These are phyloP conservation scores for Prionchulus punctatus DNA, from an alignment of 2,888 invertebrate genomes.

Conservation along the genomic window DNA sequence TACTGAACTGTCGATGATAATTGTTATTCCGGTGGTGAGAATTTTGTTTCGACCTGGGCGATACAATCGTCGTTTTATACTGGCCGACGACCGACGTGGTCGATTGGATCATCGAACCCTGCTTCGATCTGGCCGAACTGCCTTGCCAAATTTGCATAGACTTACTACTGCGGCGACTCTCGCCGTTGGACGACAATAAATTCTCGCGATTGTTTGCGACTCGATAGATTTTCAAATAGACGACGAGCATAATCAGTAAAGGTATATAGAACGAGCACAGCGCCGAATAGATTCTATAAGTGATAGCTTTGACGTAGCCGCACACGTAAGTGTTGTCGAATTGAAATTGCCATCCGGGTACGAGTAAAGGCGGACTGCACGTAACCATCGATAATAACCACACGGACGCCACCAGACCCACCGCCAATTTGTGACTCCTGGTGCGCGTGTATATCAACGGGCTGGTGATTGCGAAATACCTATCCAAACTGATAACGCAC, in stretches of 20 bases:
- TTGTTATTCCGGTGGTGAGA: too few species aligned
- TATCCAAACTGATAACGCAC: constrained; percentile 31
- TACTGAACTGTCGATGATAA: too few species aligned
- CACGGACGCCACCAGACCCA: constrained; percentile 27
- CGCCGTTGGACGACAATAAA: constrained; percentile 2
- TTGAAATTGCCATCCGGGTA: constrained; percentile 24
- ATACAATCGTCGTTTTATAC: too few species aligned
- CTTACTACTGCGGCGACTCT: neutral
- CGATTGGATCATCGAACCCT: too few species aligned
- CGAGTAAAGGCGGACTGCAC: constrained; percentile 32
- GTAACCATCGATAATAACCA: constrained; percentile 31
- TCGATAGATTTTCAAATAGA: constrained; percentile 32
- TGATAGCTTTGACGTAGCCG: constrained; percentile 25
- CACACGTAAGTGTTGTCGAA: constrained; percentile 17
- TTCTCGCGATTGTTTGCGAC: constrained; percentile 22
- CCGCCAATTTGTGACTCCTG: constrained; percentile 22
- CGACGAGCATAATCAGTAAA: constrained; percentile 34
- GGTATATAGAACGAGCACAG: constrained; percentile 38
- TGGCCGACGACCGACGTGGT: too few species aligned
- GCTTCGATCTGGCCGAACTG: too few species aligned
- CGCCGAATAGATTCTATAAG: constrained; percentile 36
- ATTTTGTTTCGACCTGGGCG: too few species aligned
- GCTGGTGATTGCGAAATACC: constrained; percentile 34
- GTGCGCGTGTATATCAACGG: constrained; percentile 29
- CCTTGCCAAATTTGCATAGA: constrained; percentile 1